phyloP scores from a whole-genome alignment of 2,113 vertebrate genomes.

The Oreocharis arfaki region DNA sequence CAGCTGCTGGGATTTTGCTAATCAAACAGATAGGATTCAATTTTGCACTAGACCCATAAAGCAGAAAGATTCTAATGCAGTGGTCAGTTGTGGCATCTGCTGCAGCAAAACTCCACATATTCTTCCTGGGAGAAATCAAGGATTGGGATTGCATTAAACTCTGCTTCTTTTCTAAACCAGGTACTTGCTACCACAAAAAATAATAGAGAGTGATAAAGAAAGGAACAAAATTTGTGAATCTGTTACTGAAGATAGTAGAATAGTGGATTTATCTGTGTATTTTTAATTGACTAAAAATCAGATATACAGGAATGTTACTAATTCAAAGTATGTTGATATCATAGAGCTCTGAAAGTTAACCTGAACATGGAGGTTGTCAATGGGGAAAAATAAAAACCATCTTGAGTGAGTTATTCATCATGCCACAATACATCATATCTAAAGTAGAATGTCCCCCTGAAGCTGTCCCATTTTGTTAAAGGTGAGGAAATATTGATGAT shows the following conservation, averaged over 20 bases:
- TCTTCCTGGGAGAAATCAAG: not conserved
- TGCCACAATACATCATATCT: not conserved
- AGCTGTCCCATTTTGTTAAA: not conserved
- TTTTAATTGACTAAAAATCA: not conserved
- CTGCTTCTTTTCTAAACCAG: not conserved
- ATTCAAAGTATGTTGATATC: not conserved
- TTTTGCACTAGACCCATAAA: not conserved
- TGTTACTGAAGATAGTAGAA: not conserved
- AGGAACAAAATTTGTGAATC: not conserved
- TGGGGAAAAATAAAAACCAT: not conserved
- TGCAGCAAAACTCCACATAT: not conserved
- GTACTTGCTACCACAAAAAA: not conserved
- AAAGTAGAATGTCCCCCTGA: not conserved
- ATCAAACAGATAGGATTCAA: not conserved
- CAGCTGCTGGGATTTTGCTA: not conserved
- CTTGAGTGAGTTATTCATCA: not conserved
- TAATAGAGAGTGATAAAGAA: not conserved
- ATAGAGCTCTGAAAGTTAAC: not conserved
- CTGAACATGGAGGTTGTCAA: not conserved
- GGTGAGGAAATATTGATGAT: not conserved
- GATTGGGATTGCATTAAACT: not conserved
- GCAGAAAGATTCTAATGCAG: not conserved
- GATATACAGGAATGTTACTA: not conserved
- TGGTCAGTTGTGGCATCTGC: conserved; percentile 3
- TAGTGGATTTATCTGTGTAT: not conserved